Conservation (phyloP, 1,140 invertebrate species). For the Magallana gigas region DNA sequence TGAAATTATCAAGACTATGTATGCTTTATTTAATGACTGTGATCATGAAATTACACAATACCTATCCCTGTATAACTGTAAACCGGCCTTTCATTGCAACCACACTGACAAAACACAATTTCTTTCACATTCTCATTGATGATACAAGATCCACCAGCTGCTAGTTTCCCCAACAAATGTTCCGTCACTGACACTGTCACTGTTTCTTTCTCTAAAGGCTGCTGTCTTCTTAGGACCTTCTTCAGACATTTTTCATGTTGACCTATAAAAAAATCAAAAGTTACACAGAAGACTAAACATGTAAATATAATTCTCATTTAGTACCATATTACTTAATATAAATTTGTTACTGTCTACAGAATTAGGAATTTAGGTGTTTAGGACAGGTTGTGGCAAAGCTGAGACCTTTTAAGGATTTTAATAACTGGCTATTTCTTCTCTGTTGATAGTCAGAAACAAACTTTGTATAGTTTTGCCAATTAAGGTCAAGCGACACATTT, state of each 20-base stretch:
- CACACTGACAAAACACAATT: background rate
- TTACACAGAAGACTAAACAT: too few species aligned
- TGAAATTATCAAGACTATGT: too few species aligned
- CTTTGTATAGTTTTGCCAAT: too few species aligned
- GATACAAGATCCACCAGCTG: background rate
- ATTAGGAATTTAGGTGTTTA: too few species aligned
- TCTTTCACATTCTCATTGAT: background rate
- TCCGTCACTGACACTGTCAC: background rate
- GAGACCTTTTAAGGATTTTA: too few species aligned
- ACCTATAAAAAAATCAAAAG: background rate
- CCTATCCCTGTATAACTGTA: slow-evolving; percentile 11
- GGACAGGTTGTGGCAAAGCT: too few species aligned
- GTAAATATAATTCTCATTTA: too few species aligned
- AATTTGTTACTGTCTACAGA: too few species aligned
- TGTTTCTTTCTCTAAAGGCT: background rate
- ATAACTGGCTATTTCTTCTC: too few species aligned
- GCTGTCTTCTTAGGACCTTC: background rate
- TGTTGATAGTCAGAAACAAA: too few species aligned
- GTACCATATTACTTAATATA: too few species aligned
- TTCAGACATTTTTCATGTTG: background rate
- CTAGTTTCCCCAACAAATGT: slow-evolving; percentile 9
- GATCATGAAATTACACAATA: background rate
- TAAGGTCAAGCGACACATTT: too few species aligned
- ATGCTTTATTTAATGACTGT: background rate
- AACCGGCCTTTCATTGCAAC: background rate